Conservation (phyloP, 2,113 vertebrate species). For the Isichthys henryi region DNA sequence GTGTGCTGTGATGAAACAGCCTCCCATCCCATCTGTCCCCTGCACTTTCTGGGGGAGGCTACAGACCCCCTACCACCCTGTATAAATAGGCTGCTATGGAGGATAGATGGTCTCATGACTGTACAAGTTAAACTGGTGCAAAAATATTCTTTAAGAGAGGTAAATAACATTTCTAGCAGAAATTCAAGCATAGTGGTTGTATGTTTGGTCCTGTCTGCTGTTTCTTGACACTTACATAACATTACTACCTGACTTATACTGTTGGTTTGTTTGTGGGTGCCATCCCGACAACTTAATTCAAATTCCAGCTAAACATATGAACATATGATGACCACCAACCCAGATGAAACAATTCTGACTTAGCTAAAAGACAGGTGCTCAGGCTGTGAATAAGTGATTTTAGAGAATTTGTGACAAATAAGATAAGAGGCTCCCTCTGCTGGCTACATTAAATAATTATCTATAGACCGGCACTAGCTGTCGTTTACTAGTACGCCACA, state of each 20-base stretch:
- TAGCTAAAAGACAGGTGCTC: neutral
- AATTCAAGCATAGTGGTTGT: neutral
- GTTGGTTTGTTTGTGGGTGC: neutral
- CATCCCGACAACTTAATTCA: neutral
- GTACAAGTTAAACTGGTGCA: neutral
- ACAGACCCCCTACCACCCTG: neutral
- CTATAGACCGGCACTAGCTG: neutral
- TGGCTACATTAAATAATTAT: neutral
- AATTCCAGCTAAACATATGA: neutral
- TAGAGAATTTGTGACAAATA: neutral
- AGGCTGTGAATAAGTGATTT: neutral
- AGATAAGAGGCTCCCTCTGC: slow-evolving; percentile 1
- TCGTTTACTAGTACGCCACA: neutral
- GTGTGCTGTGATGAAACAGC: neutral
- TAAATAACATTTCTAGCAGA: neutral
- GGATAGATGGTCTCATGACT: neutral
- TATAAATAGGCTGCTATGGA: neutral
- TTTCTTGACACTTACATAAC: neutral
- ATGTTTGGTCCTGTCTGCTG: neutral
- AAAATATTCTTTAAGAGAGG: neutral
- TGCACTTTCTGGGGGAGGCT: neutral
- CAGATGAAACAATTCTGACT: neutral
- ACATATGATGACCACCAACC: neutral
- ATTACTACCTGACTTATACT: neutral
- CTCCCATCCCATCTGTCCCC: neutral